A percentile compares a stretch with the other conserved stretches of the same genome.
These are phyloP conservation scores for Cotesia typhae DNA, from an alignment of 1,140 invertebrate genomes.

Conservation along the genomic window DNA sequence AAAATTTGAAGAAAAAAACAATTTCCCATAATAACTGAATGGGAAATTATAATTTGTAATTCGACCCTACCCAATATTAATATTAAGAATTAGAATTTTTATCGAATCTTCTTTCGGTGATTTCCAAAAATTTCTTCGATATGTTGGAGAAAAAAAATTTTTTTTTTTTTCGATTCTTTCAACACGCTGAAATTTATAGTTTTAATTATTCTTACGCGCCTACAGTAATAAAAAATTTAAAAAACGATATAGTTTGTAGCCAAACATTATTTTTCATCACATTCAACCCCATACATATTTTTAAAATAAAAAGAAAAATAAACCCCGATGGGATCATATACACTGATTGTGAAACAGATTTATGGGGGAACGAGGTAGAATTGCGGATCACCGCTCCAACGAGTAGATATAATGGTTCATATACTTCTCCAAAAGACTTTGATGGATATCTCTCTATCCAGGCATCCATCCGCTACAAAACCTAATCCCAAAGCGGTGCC, in stretches of 20 bases:
- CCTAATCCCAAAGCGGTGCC: constrained; percentile 28
- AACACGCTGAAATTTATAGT: too few relatives aligned
- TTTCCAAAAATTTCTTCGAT: too few relatives aligned
- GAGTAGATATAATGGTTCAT: constrained; percentile 39
- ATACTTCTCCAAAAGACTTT: constrained; percentile 36
- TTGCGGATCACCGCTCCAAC: constrained; percentile 25
- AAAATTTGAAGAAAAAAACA: too few relatives aligned
- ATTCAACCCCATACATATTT: neutral
- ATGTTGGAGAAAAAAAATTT: too few relatives aligned
- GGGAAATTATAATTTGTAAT: too few relatives aligned
- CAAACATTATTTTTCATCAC: constrained; percentile 10
- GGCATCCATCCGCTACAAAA: constrained; percentile 36
- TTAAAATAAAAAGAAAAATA: constrained; percentile 20
- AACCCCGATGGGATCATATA: neutral
- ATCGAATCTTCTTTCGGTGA: too few relatives aligned
- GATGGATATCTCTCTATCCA: constrained; percentile 35
- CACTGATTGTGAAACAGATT: constrained; percentile 16
- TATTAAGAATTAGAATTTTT: too few relatives aligned
- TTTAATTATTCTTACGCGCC: too few relatives aligned
- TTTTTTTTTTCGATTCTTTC: too few relatives aligned
- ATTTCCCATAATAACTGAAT: too few relatives aligned
- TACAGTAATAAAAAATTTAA: too few relatives aligned
- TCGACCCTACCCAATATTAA: too few relatives aligned
- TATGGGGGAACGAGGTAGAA: constrained; percentile 25
- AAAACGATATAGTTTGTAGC: neutral